Evolutionary conservation across 2,113 vertebrate genomes (phyloP), one percentile per base, ranked within the genome.

Genomic region (Halichoerus grypus): DNA sequence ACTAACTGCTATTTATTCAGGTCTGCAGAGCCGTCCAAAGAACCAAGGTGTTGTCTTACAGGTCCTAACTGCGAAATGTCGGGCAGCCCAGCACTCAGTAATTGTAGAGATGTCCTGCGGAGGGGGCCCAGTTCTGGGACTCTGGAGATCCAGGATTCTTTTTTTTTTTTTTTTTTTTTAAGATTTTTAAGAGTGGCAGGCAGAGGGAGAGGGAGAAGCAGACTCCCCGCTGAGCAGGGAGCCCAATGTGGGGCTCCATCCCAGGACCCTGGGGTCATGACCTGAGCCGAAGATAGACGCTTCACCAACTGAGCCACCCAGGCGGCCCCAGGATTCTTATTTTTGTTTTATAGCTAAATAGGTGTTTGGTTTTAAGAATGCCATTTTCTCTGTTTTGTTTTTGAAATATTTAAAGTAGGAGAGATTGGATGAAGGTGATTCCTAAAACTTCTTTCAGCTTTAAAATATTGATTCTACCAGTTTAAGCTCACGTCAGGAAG

Each of bases 401-500:
- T 67, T 89, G 19, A 22, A 72, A 69, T 88, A 84, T 84, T 91
- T 74, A 84, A 74, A 36, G 83, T 57, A 16, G 59, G n/a, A 63
- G 82, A 65, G 49, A 53, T 36, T 31, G 53, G 53, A 72, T 51
- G 53, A 24, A 24, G 19, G 12, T 61, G 18, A 93, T 90, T 80
- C 81, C 33, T 59, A 89, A 94, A 77, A 31, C 67, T 77, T 81
- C 59, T 39, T 33, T 69, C 18, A 61, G 33, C 28, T 65, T 31
- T 80, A 39, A 72, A 79, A 82, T 49, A 21, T 36, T 36, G 74
- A 74, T 57, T 82, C 71, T 82, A 31, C 13, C n/a, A 81, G 42
- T 85, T 82, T 71, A 86, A 46, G 49, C 77, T 94, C 31, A 39
- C 24, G 39, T 82, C 36, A 91, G 4, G 63, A 81, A 96, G 88